phyloP scores from a whole-genome alignment of 64 coral and sea anemone genomes.

The Montipora cactus region DNA sequence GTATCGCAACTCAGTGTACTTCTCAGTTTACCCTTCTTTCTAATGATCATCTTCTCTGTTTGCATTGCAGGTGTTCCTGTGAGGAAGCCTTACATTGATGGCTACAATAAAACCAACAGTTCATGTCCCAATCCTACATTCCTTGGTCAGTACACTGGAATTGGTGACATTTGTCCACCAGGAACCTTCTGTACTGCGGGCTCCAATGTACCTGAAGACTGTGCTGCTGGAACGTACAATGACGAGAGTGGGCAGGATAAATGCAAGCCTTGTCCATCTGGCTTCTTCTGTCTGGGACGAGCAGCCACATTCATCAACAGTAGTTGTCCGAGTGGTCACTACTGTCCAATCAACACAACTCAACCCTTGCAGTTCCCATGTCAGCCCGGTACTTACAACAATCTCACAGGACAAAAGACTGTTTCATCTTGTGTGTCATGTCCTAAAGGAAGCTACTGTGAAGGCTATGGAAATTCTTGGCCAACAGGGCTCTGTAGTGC shows the following conservation, averaged over 20 bases:
- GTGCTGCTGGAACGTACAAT: conserved; percentile 91
- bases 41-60: neutral
- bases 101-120: conserved; percentile 88
- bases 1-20: too few species aligned
- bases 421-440: conserved; percentile 79
- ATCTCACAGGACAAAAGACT: conserved; percentile 74
- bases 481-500: conserved; percentile 91
- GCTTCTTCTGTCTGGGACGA: conserved; percentile 80
- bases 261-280: conserved; percentile 86
- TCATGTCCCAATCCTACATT: conserved; percentile 82
- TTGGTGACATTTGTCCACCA: conserved; percentile 95
- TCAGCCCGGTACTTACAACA: conserved; percentile 83
- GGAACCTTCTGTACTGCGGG: conserved; percentile 84
- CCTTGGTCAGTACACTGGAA: conserved; percentile 96
- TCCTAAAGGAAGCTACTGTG: conserved; percentile 86
- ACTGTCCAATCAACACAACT: conserved; percentile 85
- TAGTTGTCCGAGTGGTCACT: conserved; percentile 89
- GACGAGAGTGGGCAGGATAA: conserved; percentile 77
- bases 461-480: conserved; percentile 82
- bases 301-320: conserved; percentile 67
- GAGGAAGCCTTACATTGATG: conserved; percentile 83
- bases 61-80: conserved; percentile 72
- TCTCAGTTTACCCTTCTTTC: neutral
- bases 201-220: conserved; percentile 60
- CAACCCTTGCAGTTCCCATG: conserved; percentile 73